phyloP scores from a whole-genome alignment of 2,888 invertebrate genomes.

The Lamproptera curius region DNA sequence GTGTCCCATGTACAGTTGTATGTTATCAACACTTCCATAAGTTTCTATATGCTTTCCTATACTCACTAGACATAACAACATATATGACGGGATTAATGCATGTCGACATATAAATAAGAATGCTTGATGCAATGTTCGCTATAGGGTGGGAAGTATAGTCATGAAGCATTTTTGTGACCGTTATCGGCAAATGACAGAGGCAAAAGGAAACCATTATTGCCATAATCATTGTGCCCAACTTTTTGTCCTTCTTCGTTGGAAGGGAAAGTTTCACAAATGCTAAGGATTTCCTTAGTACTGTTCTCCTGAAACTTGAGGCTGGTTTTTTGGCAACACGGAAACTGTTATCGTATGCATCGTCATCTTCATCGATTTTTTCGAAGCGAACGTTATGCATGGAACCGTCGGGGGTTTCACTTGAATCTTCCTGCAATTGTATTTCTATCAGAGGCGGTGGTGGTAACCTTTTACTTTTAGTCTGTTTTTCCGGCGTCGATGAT shows the following conservation, averaged over 20 bases:
- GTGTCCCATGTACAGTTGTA: too few species aligned
- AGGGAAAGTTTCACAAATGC: constrained; percentile 75
- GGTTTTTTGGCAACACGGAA: constrained; percentile 3
- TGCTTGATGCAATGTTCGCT: constrained; percentile 88
- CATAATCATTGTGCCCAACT: constrained; percentile 90
- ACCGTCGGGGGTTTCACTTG: not conserved
- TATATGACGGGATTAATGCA: constrained; percentile 96
- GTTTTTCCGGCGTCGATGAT: constrained; percentile 22
- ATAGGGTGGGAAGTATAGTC: constrained; percentile 79
- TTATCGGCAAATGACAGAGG: constrained; percentile 94
- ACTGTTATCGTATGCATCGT: not conserved
- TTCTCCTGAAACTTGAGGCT: constrained; percentile 44
- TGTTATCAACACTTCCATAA: constrained; percentile 79
- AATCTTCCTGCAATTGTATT: not conserved
- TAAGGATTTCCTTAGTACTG: constrained; percentile 51
- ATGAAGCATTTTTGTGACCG: constrained; percentile 87
- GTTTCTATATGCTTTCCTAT: constrained; percentile 90
- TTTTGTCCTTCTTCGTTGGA: constrained; percentile 86
- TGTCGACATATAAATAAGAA: constrained; percentile 90
- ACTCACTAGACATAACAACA: constrained; percentile 95
- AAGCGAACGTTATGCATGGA: constrained; percentile 19
- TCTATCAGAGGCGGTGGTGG: not conserved
- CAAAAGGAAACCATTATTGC: constrained; percentile 94
- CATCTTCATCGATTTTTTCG: constrained; percentile 21
- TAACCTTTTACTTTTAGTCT: not conserved